These are phyloP conservation scores for Acipenser ruthenus DNA, from an alignment of 2,797 vertebrate species.

Conservation along the genomic window DNA sequence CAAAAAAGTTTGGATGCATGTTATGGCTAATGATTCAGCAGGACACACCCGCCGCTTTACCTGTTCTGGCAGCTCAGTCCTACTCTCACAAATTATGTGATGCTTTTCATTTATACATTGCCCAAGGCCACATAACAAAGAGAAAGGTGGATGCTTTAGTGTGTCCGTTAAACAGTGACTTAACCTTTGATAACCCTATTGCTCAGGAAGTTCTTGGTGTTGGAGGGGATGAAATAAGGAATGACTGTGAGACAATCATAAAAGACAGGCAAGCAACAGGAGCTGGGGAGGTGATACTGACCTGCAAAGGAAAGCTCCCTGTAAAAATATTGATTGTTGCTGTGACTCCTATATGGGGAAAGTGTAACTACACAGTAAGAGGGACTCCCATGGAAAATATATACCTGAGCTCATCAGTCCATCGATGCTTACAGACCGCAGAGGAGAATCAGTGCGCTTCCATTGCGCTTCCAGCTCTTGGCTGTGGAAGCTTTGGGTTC, in stretches of 20 bases:
- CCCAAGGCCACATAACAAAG: slow-evolving; percentile 22
- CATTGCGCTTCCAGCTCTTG: slow-evolving; percentile 30
- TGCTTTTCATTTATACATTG: slow-evolving; percentile 23
- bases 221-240: slow-evolving; percentile 26
- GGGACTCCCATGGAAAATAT: neutral
- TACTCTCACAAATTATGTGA: slow-evolving; percentile 22
- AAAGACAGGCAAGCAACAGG: slow-evolving; percentile 23
- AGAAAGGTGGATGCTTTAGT: slow-evolving; percentile 24
- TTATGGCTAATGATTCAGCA: slow-evolving; percentile 19
- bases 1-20: slow-evolving; percentile 25
- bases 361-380: neutral
- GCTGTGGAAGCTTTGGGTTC: slow-evolving; percentile 26
- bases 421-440: slow-evolving; percentile 22
- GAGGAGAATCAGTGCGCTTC: slow-evolving; percentile 21
- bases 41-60: too few species aligned
- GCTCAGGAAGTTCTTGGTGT: slow-evolving; percentile 24
- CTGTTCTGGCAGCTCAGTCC: neutral
- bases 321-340: slow-evolving; percentile 29
- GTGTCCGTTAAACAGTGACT: slow-evolving; percentile 25
- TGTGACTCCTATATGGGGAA: slow-evolving; percentile 25
- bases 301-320: slow-evolving; percentile 21
- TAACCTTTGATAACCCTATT: slow-evolving; percentile 25
- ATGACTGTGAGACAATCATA: slow-evolving; percentile 11
- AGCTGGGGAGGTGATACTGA: slow-evolving; percentile 26
- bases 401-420: slow-evolving; percentile 14